Evolutionary conservation across 2,797 vertebrate genomes (phyloP).

Genomic region (Hyperoplus lanceolatus): DNA sequence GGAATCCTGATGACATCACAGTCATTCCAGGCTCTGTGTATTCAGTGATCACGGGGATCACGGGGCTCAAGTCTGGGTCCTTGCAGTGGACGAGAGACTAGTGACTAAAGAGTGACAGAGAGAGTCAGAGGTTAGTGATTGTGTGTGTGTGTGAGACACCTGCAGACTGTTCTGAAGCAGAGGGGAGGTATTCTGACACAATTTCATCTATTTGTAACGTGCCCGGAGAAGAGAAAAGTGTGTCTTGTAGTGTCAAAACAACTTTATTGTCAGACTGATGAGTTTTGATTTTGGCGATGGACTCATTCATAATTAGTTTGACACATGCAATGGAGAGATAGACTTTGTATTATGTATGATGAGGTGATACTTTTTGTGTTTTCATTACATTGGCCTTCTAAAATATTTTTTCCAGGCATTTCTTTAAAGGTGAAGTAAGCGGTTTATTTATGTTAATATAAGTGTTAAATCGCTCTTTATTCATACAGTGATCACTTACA

Average conservation of each 20-base stretch:
- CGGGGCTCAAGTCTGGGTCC: constrained; percentile 41
- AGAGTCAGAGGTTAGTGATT: background rate
- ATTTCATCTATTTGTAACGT: background rate
- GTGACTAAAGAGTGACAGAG: background rate
- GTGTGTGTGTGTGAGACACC: background rate
- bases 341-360: background rate
- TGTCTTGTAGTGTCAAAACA: too few species aligned
- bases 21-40: constrained; percentile 47
- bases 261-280: background rate
- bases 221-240: background rate
- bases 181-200: background rate
- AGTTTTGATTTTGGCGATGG: background rate
- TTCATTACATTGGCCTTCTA: background rate
- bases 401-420: too few species aligned
- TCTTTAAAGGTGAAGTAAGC: too few species aligned
- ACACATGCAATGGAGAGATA: background rate
- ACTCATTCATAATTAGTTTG: background rate
- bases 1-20: constrained; percentile 74
- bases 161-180: background rate
- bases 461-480: too few species aligned
- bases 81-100: constrained; percentile 16
- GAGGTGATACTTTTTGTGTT: background rate
- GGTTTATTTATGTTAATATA: too few species aligned
- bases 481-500: too few species aligned
- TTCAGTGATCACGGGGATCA: constrained; percentile 55